Base-by-base conservation (phyloP, 1,140 invertebrate species). In the Drosophila repleta region DNA sequence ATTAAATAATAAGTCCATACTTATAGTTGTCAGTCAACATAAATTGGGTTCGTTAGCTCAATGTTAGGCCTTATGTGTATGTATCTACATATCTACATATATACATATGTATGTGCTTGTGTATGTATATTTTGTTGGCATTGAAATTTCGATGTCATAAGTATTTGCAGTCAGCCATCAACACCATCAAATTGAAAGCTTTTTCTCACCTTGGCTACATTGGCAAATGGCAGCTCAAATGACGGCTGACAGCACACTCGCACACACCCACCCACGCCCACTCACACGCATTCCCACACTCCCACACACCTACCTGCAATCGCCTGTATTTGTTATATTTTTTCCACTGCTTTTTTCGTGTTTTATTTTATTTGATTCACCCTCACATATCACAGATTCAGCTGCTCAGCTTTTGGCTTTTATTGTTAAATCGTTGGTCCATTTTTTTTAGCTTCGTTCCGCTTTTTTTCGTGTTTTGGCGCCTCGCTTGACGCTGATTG, bases 401-500 rank as follows among this genome's bases (percentile, higher is more conserved):
- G 52, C 26, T 26, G n/a, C 49, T 43, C 45, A 45, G 32, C 63
- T 56, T 56, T 57, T 73, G 61, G 57, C 57, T 73, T 73, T 70
- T 70, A 45, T 69, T 69, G 66, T 74, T 64, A 63, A 68, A 62
- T 48, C 53, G 52, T 63, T 62, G 55, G 65, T 51, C 64, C 51
- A 49, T 26, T 35, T 49, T 46, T 64, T 39, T 21, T 53, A 17
- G 41, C 32, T 32, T 43, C 60, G 45, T 32, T 13, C 4, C 15
- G 32, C 26, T 73, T 18, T 57, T 56, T 63, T 61, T 68, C 45
- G 41, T 56, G 49, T 62, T 74, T 72, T 60, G 74, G 52, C 57
- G 61, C 53, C 61, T 57, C 61, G 75, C 53, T 82, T 82, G 82
- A 87, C 82, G 82, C 82, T 85, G 82, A 85, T 85, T 85, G 82